These are phyloP conservation scores for Diorhabda elongata DNA, from an alignment of 1,140 invertebrate genomes.

Conservation along the genomic window DNA sequence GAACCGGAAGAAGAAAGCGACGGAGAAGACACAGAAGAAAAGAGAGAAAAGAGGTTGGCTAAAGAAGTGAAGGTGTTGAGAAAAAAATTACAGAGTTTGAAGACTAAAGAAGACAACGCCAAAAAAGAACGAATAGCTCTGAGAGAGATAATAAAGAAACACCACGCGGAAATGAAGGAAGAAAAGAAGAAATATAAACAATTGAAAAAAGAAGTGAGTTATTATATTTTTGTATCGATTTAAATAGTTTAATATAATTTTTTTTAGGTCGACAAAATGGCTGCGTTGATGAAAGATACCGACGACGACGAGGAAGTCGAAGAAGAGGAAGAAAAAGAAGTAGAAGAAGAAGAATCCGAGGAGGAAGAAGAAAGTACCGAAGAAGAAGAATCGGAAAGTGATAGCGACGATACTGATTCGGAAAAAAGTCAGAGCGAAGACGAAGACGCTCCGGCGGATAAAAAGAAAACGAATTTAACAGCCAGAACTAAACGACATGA, in stretches of 20 bases:
- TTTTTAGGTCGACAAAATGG: conserved; percentile 80
- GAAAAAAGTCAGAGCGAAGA: conserved; percentile 58
- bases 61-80: conserved; percentile 66
- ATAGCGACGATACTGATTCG: conserved; percentile 55
- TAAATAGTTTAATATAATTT: not conserved
- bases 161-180: conserved; percentile 68
- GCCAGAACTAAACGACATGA: conserved; percentile 68
- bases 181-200: conserved; percentile 72
- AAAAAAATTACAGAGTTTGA: conserved; percentile 73
- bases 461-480: conserved; percentile 61
- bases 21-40: conserved; percentile 68
- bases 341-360: conserved; percentile 57
- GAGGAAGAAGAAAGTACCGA: conserved; percentile 59
- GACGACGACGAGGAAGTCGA: conserved; percentile 70
- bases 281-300: conserved; percentile 72
- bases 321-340: conserved; percentile 58
- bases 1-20: conserved; percentile 58
- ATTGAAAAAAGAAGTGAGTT: conserved; percentile 76
- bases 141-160: conserved; percentile 76
- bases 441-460: conserved; percentile 61
- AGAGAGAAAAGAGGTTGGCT: conserved; percentile 54
- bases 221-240: not conserved
- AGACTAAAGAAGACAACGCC: conserved; percentile 72
- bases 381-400: conserved; percentile 58
- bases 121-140: conserved; percentile 71